Conservation (phyloP, 2,113 vertebrate species). For the Rhinogobius similis region DNA sequence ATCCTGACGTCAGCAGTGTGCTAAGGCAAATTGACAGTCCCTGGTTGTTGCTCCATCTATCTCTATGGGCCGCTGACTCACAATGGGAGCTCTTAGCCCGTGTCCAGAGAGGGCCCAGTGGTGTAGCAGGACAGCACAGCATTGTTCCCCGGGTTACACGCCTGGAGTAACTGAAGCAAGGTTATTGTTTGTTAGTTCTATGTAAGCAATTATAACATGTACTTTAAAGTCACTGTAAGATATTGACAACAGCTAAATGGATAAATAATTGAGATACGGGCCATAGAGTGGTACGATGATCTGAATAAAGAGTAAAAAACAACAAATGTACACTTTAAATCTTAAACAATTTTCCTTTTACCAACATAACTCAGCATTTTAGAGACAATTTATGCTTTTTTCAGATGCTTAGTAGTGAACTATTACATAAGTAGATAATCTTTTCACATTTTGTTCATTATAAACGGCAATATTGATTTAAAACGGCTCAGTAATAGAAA, state of each 20-base stretch:
- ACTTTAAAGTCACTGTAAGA: background rate
- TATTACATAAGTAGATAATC: no score
- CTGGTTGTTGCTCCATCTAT: slow-evolving; percentile 47
- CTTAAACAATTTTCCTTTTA: no score
- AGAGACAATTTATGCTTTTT: background rate
- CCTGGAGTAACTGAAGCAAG: slow-evolving; percentile 18
- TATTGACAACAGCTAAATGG: background rate
- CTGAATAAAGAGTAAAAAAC: no score
- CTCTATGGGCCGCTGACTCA: slow-evolving; percentile 38
- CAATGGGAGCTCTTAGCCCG: slow-evolving; percentile 67
- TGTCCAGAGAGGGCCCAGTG: slow-evolving; percentile 33
- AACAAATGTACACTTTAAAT: no score
- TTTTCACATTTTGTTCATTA: no score
- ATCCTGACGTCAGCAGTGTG: slow-evolving; percentile 62
- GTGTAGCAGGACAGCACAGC: slow-evolving; percentile 48
- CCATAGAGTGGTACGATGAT: no score
- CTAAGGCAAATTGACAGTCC: slow-evolving; percentile 36
- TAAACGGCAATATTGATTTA: no score
- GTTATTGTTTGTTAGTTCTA: background rate
- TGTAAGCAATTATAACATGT: background rate
- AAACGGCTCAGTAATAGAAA: no score
- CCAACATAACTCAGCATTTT: background rate
- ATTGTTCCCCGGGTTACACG: slow-evolving; percentile 57
- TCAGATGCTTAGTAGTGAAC: no score
- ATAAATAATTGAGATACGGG: no score